phyloP scores from a whole-genome alignment of 2,888 invertebrate species.

The Mycalesis mineus region DNA sequence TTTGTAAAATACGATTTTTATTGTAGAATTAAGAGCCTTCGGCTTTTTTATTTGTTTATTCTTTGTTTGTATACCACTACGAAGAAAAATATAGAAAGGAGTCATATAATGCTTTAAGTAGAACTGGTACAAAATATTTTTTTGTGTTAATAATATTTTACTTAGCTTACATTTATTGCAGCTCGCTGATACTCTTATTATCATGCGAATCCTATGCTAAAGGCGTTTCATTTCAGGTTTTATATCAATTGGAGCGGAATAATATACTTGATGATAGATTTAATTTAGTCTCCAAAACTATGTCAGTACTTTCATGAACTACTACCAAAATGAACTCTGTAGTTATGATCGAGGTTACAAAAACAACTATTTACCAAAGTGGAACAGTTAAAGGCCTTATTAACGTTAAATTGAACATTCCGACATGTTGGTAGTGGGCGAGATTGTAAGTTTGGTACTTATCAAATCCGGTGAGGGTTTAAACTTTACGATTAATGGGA shows the following conservation, averaged over 20 bases:
- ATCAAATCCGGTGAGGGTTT: neutral
- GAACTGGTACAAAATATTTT: too few species aligned
- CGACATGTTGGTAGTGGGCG: conserved; percentile 2
- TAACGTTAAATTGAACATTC: conserved; percentile 10
- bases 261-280: neutral
- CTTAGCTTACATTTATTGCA: too few species aligned
- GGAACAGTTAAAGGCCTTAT: neutral
- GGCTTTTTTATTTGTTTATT: too few species aligned
- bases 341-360: neutral
- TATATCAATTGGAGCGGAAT: neutral
- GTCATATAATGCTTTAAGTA: too few species aligned
- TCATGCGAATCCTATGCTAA: too few species aligned
- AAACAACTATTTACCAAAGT: neutral
- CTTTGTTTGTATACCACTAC: too few species aligned
- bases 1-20: too few species aligned
- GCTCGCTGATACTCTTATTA: too few species aligned
- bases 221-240: neutral
- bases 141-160: too few species aligned
- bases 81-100: too few species aligned
- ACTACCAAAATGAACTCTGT: neutral
- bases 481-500: neutral
- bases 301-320: neutral
- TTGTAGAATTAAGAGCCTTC: too few species aligned
- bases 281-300: neutral
- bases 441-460: conserved; percentile 6